Conservation (phyloP, 2,113 vertebrate species). For the Macroglossus sobrinus region DNA sequence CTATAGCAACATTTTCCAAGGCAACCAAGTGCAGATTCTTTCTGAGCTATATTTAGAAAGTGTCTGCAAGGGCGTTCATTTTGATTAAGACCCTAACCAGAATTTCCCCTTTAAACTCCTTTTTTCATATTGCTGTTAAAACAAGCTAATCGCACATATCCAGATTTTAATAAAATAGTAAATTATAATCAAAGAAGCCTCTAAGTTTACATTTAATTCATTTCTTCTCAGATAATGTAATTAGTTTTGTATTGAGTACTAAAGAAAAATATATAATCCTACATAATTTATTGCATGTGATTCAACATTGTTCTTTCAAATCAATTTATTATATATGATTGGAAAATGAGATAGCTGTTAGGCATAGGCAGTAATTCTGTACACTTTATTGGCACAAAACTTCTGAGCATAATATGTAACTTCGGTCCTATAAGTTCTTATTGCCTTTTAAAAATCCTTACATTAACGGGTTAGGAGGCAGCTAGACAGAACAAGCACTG, state of each 20-base stretch:
- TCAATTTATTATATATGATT: neutral
- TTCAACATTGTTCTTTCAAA: slow-evolving; percentile 49
- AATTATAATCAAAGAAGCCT: slow-evolving; percentile 54
- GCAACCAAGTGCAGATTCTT: slow-evolving; percentile 80
- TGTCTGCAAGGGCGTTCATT: slow-evolving; percentile 77
- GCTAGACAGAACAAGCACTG: neutral
- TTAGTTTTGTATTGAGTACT: slow-evolving; percentile 4
- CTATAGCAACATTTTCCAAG: slow-evolving; percentile 88
- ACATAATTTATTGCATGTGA: slow-evolving; percentile 12
- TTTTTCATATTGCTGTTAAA: slow-evolving; percentile 17
- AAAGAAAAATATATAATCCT: slow-evolving; percentile 32
- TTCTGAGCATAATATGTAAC: neutral
- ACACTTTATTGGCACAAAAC: slow-evolving; percentile 4
- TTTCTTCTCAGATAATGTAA: slow-evolving; percentile 30
- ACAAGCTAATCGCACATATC: slow-evolving; percentile 53
- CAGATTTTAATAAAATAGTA: slow-evolving; percentile 56
- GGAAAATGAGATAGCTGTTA: neutral
- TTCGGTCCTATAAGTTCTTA: neutral
- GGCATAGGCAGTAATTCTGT: slow-evolving; percentile 8
- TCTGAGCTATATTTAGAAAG: slow-evolving; percentile 82
- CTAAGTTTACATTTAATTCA: slow-evolving; percentile 60
- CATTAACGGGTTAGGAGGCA: neutral
- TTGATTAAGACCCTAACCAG: slow-evolving; percentile 76
- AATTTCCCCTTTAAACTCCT: slow-evolving; percentile 61
- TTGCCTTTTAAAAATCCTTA: neutral